Evolutionary conservation across 1,140 invertebrate species (phyloP).

Genomic region (Ceratosolen solmsi): DNA sequence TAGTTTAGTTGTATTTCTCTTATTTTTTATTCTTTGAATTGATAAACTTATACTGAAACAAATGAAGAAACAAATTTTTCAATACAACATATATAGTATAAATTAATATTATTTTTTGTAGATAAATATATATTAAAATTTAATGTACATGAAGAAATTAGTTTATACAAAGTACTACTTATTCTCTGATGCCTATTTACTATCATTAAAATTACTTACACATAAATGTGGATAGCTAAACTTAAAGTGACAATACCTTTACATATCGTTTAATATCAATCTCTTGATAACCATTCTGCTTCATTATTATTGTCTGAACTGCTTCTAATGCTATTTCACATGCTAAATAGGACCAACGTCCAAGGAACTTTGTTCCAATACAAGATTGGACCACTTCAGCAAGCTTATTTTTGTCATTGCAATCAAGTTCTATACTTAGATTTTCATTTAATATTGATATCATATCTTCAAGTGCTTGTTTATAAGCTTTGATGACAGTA

Average conservation of each 20-base stretch:
- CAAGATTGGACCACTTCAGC: conserved; percentile 93
- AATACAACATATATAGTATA: no score
- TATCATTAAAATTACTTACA: no score
- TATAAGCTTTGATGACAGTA: conserved; percentile 95
- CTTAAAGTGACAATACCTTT: conserved; percentile 86
- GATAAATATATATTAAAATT: no score
- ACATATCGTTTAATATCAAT: conserved; percentile 99
- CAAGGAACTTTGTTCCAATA: conserved; percentile 97
- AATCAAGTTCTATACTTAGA: conserved; percentile 88
- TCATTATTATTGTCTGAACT: conserved; percentile 91
- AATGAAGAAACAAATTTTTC: no score
- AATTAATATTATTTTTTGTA: no score
- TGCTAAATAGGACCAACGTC: conserved; percentile 94
- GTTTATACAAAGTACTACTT: no score
- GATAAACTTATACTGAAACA: no score
- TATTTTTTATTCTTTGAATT: no score
- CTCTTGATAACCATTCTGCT: conserved; percentile 92
- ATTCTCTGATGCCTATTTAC: no score
- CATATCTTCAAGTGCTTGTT: conserved; percentile 95
- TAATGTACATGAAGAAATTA: no score
- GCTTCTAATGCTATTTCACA: conserved; percentile 97
- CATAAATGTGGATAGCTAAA: no score
- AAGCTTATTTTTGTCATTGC: conserved; percentile 87
- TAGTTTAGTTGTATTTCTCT: no score
- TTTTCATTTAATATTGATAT: conserved; percentile 87